phyloP scores from a whole-genome alignment of 2,113 vertebrate genomes.

The Rhodinocichla rosea region DNA sequence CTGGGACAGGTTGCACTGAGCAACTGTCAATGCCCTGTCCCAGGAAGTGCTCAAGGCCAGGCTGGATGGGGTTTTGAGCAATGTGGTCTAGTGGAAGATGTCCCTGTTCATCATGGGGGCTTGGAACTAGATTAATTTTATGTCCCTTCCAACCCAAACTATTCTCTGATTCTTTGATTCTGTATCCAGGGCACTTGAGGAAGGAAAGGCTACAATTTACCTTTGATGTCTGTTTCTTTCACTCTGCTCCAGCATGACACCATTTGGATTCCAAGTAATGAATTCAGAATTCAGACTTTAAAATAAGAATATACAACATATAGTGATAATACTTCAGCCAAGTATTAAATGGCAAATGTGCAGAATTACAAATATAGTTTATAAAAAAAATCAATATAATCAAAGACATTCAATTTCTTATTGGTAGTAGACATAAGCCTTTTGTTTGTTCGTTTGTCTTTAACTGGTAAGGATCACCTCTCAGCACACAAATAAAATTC shows the following conservation, averaged over 20 bases:
- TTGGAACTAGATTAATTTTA: background rate
- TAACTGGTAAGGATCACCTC: background rate
- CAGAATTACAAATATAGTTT: background rate
- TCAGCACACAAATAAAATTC: background rate
- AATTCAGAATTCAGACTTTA: background rate
- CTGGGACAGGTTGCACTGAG: background rate
- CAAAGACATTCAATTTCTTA: background rate
- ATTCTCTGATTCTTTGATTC: background rate
- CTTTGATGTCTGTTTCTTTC: background rate
- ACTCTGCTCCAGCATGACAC: background rate
- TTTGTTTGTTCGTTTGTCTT: background rate
- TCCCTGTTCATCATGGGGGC: background rate
- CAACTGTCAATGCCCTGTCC: accelerated
- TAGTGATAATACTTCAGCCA: background rate
- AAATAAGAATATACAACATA: background rate
- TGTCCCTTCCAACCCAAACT: background rate
- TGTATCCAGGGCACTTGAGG: background rate
- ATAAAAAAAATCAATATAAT: background rate
- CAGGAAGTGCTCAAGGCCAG: background rate
- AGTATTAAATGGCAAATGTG: background rate
- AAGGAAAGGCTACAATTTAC: background rate
- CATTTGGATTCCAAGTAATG: background rate
- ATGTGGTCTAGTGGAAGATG: background rate
- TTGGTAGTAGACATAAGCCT: background rate
- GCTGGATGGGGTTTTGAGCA: background rate